Conservation (phyloP, 2,113 vertebrate genomes). For the Hypanus sabinus region DNA sequence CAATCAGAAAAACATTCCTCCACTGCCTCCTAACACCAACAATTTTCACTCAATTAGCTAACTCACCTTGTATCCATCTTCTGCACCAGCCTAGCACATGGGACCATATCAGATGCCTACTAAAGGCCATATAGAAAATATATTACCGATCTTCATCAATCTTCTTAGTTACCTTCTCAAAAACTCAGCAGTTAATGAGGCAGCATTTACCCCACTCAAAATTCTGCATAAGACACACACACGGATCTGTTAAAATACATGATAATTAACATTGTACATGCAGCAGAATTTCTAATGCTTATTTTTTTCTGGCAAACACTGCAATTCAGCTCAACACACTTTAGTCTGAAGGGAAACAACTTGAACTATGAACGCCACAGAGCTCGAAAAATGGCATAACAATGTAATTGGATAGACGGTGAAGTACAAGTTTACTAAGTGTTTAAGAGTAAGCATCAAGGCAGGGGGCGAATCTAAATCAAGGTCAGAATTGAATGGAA, state of each 20-base stretch:
- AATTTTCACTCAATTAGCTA: too few species aligned
- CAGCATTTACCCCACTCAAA: not conserved
- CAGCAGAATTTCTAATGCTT: not conserved
- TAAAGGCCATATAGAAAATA: too few species aligned
- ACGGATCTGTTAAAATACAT: not conserved
- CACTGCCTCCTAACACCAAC: too few species aligned
- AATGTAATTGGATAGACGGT: not conserved
- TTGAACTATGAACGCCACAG: not conserved
- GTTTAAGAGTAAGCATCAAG: not conserved
- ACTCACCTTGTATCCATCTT: too few species aligned
- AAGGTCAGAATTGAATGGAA: not conserved
- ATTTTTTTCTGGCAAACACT: not conserved
- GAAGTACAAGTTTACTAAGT: not conserved
- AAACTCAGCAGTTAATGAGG: too few species aligned
- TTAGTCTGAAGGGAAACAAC: not conserved
- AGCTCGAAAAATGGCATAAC: not conserved
- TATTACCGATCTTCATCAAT: too few species aligned
- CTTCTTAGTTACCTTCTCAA: too few species aligned
- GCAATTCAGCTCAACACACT: not conserved
- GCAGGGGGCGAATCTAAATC: not conserved
- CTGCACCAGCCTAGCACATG: too few species aligned
- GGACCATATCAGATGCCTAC: too few species aligned
- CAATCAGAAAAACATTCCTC: too few species aligned
- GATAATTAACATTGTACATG: not conserved
- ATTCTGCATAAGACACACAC: not conserved